Conservation (phyloP, 2,797 vertebrate species). For the Amblyraja radiata region DNA sequence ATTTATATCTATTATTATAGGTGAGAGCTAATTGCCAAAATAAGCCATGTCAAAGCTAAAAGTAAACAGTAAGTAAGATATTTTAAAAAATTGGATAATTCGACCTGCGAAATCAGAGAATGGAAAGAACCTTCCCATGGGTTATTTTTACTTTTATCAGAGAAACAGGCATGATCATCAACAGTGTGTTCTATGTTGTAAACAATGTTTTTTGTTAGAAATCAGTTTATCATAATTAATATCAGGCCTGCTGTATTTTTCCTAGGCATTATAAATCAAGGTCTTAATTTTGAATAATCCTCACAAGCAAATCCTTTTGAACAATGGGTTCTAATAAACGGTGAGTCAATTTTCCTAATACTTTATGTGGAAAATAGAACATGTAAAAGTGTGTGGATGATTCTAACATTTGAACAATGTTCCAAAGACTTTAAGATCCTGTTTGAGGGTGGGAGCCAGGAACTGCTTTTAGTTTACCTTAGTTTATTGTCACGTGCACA, state of each 20-base stretch:
- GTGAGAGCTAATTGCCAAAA: too few relatives aligned
- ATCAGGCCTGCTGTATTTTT: neutral
- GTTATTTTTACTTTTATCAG: too few relatives aligned
- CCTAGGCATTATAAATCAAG: neutral
- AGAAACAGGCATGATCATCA: too few relatives aligned
- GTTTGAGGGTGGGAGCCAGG: neutral
- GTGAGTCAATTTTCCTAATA: neutral
- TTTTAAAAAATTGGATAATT: too few relatives aligned
- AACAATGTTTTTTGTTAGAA: neutral
- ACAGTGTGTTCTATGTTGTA: neutral
- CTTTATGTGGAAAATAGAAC: neutral
- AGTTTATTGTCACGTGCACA: too few relatives aligned
- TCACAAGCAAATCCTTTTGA: neutral
- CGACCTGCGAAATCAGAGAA: too few relatives aligned
- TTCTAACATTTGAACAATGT: neutral
- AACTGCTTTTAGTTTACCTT: neutral
- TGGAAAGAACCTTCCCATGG: too few relatives aligned
- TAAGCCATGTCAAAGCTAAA: too few relatives aligned
- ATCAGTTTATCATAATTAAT: neutral
- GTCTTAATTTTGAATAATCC: neutral
- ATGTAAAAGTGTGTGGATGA: neutral
- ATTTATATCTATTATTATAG: too few relatives aligned
- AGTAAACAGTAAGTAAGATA: too few relatives aligned
- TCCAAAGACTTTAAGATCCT: neutral
- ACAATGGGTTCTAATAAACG: slow-evolving; percentile 33